phyloP scores from a whole-genome alignment of 2,113 vertebrate species.

The Eira barbara region DNA sequence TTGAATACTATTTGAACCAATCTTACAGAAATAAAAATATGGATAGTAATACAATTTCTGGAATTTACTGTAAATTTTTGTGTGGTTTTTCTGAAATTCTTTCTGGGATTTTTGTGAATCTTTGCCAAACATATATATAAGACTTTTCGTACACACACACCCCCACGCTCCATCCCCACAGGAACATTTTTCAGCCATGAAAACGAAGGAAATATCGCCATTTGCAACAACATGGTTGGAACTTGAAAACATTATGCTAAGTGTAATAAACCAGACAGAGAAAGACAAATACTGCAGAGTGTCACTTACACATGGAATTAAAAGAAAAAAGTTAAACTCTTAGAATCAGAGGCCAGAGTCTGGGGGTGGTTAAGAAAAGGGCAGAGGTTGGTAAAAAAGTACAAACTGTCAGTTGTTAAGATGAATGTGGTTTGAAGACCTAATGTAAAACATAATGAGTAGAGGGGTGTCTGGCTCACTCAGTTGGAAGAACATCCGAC shows the following conservation, averaged over 20 bases:
- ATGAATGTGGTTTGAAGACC: neutral
- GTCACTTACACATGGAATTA: neutral
- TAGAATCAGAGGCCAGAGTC: neutral
- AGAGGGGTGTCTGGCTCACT: neutral
- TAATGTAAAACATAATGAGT: neutral
- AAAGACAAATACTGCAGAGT: neutral
- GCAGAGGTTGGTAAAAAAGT: neutral
- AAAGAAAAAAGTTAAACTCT: neutral
- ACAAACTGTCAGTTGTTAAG: neutral
- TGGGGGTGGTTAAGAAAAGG: neutral
- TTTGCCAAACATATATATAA: neutral
- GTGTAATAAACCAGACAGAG: neutral
- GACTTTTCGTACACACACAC: neutral
- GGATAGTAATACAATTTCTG: neutral
- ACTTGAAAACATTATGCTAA: neutral
- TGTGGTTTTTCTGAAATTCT: neutral
- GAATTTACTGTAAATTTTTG: neutral
- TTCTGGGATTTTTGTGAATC: neutral
- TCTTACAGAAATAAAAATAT: neutral
- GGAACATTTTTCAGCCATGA: neutral
- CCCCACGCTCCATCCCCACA: neutral
- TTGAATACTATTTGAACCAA: neutral
- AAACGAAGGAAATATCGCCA: neutral
- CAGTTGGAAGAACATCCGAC: neutral
- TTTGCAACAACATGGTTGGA: neutral